Percentiles rank a stretch among this genome's conserved stretches.
phyloP scores from a whole-genome alignment of 1,140 invertebrate genomes.

The Augochlora pura region DNA sequence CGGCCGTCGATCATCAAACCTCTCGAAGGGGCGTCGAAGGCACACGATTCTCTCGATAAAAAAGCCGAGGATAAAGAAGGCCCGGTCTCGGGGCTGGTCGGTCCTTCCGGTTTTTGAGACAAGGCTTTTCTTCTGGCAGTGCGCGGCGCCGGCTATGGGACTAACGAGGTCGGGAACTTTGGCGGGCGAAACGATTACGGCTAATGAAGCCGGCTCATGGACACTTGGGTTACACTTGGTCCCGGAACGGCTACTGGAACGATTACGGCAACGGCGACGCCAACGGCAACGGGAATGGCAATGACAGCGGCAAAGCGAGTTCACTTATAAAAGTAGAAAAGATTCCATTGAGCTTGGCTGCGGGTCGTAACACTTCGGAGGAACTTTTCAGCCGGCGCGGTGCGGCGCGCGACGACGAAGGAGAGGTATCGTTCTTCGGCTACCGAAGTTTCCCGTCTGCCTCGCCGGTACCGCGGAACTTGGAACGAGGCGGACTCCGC shows the following conservation, averaged over 20 bases:
- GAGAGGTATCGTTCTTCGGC: not conserved
- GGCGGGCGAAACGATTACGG: constrained; percentile 16
- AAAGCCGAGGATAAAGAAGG: too few species aligned
- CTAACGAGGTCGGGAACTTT: constrained; percentile 17
- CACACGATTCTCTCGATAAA: too few species aligned
- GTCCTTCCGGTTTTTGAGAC: too few species aligned
- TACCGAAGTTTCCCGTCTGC: constrained; percentile 12
- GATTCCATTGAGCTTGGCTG: constrained; percentile 14
- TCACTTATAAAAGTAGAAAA: constrained; percentile 61
- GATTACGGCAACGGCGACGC: too few species aligned
- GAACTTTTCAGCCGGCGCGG: constrained; percentile 21
- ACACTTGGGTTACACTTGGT: constrained; percentile 36
- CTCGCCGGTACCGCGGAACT: not conserved
- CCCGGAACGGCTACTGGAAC: constrained; percentile 6
- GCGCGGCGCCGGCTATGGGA: not conserved
- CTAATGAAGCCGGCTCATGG: constrained; percentile 27
- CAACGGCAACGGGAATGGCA: not conserved
- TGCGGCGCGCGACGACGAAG: too few species aligned
- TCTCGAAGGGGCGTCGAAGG: not conserved
- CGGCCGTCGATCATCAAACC: not conserved
- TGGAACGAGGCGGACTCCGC: constrained; percentile 11
- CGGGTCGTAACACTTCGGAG: constrained; percentile 23
- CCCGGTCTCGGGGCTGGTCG: too few species aligned
- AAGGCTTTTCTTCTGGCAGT: too few species aligned
- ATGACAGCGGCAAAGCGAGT: not conserved